Base-by-base conservation (phyloP, 92 coral and sea anemone genomes). In the Diadumene lineata region DNA sequence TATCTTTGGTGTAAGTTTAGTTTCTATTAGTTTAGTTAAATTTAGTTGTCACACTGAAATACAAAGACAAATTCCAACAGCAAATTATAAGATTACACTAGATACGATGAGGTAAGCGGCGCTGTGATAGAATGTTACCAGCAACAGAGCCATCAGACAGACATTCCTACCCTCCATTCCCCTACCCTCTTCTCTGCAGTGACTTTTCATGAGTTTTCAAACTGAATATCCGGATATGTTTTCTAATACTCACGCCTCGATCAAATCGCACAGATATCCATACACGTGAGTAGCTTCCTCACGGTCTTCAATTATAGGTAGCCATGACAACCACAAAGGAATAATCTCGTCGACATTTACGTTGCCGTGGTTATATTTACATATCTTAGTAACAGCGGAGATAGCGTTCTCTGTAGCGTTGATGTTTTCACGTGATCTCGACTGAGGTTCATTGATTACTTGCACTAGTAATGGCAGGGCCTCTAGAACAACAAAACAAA, bases 301-400 rank as follows among this genome's bases (percentile, higher is more conserved):
- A 67, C 90, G 90, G 73, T 94, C 98, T 61, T 94, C 98, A 15
- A 87, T 87, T 24, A 92, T 94, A 50, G 98, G 98, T 68, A 94
- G 69, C 86, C 97, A 80, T 66, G 92, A 90, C 85, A 94, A 86
- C 76, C 97, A 87, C 70, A 84, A 34, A 4, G 98, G 98, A 60
- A 92, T 65, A 62, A 92, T 75, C 50, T 94, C 98, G 77, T 86
- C 89, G 16, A 92, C 92, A 38, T 91, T 93, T 33, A 94, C 89
- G 81, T 94, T 94, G 69, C 98, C 98, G 69, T 90, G 97, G 87
- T 92, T 94, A 79, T 88, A 94, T 92, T 94, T 92, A 82, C 97
- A 94, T 65, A 94, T 94, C 83, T 94, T 94, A 25, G 97, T 85
- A 34, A 94, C 98, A 1, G 98, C 98, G 9, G 98, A 94, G 63